These are phyloP conservation scores for Drosophila neutralis DNA, from an alignment of 2,888 invertebrate species.

Conservation along the genomic window DNA sequence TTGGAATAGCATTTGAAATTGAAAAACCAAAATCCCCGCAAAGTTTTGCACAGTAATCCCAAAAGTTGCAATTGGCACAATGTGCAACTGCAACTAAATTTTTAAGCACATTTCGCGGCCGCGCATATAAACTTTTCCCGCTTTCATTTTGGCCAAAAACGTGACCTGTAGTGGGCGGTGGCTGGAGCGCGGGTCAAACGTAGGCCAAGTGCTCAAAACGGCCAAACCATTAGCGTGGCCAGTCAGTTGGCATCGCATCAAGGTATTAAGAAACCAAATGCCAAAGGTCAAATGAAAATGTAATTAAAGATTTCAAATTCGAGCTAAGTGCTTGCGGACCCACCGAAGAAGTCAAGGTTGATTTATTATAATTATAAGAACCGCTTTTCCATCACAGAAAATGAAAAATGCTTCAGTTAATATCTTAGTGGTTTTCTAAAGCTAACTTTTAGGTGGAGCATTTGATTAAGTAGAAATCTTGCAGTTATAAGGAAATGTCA, in stretches of 20 bases:
- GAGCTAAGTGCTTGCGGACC: slow-evolving; percentile 10
- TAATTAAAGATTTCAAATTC: slow-evolving; percentile 55
- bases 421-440: neutral
- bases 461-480: neutral
- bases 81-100: slow-evolving; percentile 60
- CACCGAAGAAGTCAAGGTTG: slow-evolving; percentile 10
- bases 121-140: slow-evolving; percentile 59
- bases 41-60: slow-evolving; percentile 17
- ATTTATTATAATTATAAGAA: neutral
- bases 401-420: neutral
- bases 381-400: neutral
- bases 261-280: slow-evolving; percentile 22
- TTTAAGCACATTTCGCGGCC: slow-evolving; percentile 73
- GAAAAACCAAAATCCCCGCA: slow-evolving; percentile 12
- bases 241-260: slow-evolving; percentile 55
- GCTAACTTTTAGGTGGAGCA: neutral
- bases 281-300: slow-evolving; percentile 53
- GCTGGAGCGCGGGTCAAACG: slow-evolving; percentile 20
- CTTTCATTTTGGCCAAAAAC: slow-evolving; percentile 66
- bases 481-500: too few relatives aligned
- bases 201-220: slow-evolving; percentile 20
- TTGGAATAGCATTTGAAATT: slow-evolving; percentile 49
- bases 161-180: slow-evolving; percentile 17
- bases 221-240: slow-evolving; percentile 10
- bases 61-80: slow-evolving; percentile 45